Percentiles rank a stretch among this genome's conserved stretches.
phyloP scores from a whole-genome alignment of 2,888 invertebrate genomes.

The Tetranychus piercei region DNA sequence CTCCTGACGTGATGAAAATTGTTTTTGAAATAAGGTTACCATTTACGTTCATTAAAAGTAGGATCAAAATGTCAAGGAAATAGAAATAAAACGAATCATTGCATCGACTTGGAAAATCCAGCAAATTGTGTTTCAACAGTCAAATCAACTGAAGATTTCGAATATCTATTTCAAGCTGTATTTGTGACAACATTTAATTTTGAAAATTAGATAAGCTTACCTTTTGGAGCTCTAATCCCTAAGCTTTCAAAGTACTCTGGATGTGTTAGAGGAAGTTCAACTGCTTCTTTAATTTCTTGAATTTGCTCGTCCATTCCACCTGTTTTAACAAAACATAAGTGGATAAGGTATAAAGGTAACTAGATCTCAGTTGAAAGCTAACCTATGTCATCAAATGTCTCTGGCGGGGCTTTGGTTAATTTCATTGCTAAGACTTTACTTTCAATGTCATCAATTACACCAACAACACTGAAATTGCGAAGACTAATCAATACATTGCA shows the following conservation, averaged over 20 bases:
- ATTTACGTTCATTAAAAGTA: too few relatives aligned
- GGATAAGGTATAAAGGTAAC: neutral
- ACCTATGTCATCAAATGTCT: slow-evolving; percentile 88
- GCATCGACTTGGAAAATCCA: too few relatives aligned
- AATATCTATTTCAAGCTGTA: neutral
- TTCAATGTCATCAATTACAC: slow-evolving; percentile 92
- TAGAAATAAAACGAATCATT: too few relatives aligned
- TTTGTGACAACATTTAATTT: neutral
- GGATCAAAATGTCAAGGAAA: too few relatives aligned
- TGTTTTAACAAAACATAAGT: neutral
- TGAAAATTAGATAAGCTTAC: slow-evolving; percentile 32
- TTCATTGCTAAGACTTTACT: slow-evolving; percentile 99
- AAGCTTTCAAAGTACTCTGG: slow-evolving; percentile 99
- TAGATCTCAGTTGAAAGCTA: neutral
- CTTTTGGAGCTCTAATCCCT: slow-evolving; percentile 99
- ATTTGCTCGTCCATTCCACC: slow-evolving; percentile 93
- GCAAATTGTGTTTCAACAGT: too few relatives aligned
- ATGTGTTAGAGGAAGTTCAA: slow-evolving; percentile 92
- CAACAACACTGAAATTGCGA: slow-evolving; percentile 98
- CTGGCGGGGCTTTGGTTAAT: slow-evolving; percentile 95
- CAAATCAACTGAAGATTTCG: too few relatives aligned
- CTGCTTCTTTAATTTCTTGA: slow-evolving; percentile 93
- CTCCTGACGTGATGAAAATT: slow-evolving; percentile 32
- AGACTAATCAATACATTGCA: slow-evolving; percentile 95
- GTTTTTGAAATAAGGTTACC: too few relatives aligned